Base-by-base conservation (phyloP, 2,797 vertebrate species). In the Tolypeutes matacus region DNA sequence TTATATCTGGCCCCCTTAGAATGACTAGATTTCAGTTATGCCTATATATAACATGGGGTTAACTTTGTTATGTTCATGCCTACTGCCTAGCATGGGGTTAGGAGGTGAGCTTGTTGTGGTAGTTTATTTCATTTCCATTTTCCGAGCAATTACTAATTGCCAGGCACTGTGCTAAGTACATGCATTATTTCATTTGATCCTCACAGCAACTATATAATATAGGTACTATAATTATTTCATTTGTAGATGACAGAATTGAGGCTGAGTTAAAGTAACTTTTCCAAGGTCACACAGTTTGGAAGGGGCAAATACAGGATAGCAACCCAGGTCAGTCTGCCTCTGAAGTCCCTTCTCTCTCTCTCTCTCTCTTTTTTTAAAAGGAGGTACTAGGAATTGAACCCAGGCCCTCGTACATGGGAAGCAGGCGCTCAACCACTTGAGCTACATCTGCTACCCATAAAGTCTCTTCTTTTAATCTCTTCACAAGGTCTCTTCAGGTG, bases 61-160 rank as follows among this genome's bases (percentile, higher is more conserved):
- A 49, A 69, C 13, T 72, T 84, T 70, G 31, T 62, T 91, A 42
- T 75, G 69, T 20, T 82, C 20, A 27, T 60, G 17, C 39, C 49
- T 84, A 51, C 62, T 95, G 29, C 29, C 34, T 64, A n/a, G 56
- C 80, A 46, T 25, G 83, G 49, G n/a, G n/a, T 51, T 42, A 82
- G 49, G 23, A 65, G n/a, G n/a, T 25, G 36, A 27, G 25, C 15
- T 75, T 72, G 6, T 56, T 25, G 18, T 69, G 6, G 53, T 62
- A 75, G 53, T 27, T 58, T 89, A 39, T 25, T 84, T 77, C 83
- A 70, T 72, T 88, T 90, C 60, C 69, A 27, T 81, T 81, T 86
- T 69, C 46, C 86, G 75, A 89, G 51, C 11, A 46, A 75, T 86
- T 80, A 58, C 36, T 86, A 42, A 51, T 76, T 93, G 39, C 21